Base-by-base conservation (phyloP, 2,888 invertebrate species). In the Hipparchia semele region DNA sequence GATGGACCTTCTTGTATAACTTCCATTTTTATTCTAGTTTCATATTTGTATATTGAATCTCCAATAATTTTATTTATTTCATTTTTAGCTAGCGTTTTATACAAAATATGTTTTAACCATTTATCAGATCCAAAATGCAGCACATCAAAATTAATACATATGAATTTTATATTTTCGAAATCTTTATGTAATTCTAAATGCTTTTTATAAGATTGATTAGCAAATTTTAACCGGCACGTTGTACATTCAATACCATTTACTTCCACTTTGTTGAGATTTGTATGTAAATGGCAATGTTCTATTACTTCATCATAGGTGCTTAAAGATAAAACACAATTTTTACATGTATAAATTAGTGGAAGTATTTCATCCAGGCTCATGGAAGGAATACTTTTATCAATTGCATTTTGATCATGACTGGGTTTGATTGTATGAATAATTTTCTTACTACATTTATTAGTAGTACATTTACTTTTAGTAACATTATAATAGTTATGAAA, bases 201-300 rank as follows among this genome's bases (percentile, higher is more conserved):
- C 56, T 74, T 76, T n/a, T 77, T 73, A 76, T 79, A 82, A 71
- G 76, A 79, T 6, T 56, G 75, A 70, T n/a, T 73, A n/a, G 85
- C 81, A 61, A 87, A 83, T 68, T 77, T 79, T 60, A 87, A 72
- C 61, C 78, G 77, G 76, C 90, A 90, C 53, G 73, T 64, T 64
- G 68, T 62, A 75, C 88, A 88, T 72, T 75, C 76, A 70, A 81
- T 73, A 64, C 75, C 74, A 61, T 76, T 60, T 59, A 75, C 62
- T 67, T 73, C 23, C 12, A 77, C 74, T 71, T 76, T 71, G 54
- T 78, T 74, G 59, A 73, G 75, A 73, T 79, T 79, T 70, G 81
- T 86, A 80, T 91, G 90, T 45, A 80, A 78, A 68, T 90, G 91
- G 77, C 90, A 89, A 82, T 92, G 92, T 74, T 86, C 82, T 56